These are phyloP conservation scores for Drosophila anceps DNA, from an alignment of 2,888 invertebrate species.

Conservation along the genomic window DNA sequence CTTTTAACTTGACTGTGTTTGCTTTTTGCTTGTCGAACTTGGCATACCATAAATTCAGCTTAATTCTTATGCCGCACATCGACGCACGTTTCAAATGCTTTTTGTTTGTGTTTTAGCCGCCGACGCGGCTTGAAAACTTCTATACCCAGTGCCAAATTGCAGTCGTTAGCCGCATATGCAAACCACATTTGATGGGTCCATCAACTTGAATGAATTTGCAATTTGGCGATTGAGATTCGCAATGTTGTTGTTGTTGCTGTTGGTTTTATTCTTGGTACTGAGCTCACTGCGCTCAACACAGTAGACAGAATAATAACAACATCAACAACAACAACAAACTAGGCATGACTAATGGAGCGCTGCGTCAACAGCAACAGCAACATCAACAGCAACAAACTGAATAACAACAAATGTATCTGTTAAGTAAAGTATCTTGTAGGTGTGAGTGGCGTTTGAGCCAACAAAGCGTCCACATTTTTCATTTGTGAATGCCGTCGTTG, in stretches of 20 bases:
- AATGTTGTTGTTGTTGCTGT: neutral
- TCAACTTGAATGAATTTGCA: slow-evolving; percentile 61
- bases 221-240: slow-evolving; percentile 38
- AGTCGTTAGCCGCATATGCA: slow-evolving; percentile 55
- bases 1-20: slow-evolving; percentile 55
- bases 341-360: slow-evolving; percentile 61
- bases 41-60: slow-evolving; percentile 56
- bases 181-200: slow-evolving; percentile 54
- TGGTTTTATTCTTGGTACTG: slow-evolving; percentile 7
- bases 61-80: slow-evolving; percentile 66
- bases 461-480: slow-evolving; percentile 28
- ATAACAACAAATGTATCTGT: slow-evolving; percentile 37
- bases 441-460: slow-evolving; percentile 46
- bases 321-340: slow-evolving; percentile 10
- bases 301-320: slow-evolving; percentile 13
- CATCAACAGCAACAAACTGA: slow-evolving; percentile 14
- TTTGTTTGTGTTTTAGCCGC: slow-evolving; percentile 38
- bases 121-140: slow-evolving; percentile 26
- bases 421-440: slow-evolving; percentile 56
- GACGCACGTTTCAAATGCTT: slow-evolving; percentile 55
- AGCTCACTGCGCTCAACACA: slow-evolving; percentile 24
- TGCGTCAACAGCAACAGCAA: slow-evolving; percentile 37
- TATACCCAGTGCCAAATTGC: slow-evolving; percentile 59
- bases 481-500: slow-evolving; percentile 30
- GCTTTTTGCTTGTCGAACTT: slow-evolving; percentile 53